Conservation (phyloP, 2,797 vertebrate species). For the Euphonia xanthogaster region DNA sequence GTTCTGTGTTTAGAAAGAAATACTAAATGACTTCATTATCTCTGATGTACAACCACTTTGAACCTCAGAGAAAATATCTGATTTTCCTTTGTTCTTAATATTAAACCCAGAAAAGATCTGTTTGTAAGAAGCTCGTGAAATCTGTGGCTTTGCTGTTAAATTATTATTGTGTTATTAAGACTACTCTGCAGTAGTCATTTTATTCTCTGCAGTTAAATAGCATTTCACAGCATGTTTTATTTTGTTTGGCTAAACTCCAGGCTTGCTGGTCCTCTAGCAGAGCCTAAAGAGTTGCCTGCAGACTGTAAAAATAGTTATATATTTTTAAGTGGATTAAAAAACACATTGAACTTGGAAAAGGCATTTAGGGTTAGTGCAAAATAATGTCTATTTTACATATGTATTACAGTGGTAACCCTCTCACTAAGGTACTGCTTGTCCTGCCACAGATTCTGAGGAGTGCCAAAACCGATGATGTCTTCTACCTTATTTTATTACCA, state of each 20-base stretch:
- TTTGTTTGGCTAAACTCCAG: neutral
- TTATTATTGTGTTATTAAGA: neutral
- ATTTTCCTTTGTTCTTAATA: neutral
- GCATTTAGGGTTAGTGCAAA: neutral
- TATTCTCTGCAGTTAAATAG: neutral
- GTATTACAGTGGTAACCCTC: neutral
- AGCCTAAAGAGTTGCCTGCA: neutral
- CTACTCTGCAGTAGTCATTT: neutral
- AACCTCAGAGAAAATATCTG: neutral
- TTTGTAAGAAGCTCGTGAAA: neutral
- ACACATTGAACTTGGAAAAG: neutral
- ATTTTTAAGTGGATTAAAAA: neutral
- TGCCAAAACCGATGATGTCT: neutral
- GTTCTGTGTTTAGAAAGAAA: neutral
- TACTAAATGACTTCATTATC: neutral
- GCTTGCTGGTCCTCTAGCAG: neutral
- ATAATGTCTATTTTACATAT: neutral
- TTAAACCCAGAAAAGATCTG: neutral
- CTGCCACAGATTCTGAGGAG: neutral
- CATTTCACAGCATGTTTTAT: neutral
- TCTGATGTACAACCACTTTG: neutral
- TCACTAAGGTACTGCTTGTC: neutral
- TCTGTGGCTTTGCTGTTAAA: neutral
- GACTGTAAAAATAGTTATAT: neutral
- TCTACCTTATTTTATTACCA: neutral